A percentile compares a stretch with the other conserved stretches of the same genome.
phyloP scores from a whole-genome alignment of 2,797 vertebrate species.

The Meda fulgida region DNA sequence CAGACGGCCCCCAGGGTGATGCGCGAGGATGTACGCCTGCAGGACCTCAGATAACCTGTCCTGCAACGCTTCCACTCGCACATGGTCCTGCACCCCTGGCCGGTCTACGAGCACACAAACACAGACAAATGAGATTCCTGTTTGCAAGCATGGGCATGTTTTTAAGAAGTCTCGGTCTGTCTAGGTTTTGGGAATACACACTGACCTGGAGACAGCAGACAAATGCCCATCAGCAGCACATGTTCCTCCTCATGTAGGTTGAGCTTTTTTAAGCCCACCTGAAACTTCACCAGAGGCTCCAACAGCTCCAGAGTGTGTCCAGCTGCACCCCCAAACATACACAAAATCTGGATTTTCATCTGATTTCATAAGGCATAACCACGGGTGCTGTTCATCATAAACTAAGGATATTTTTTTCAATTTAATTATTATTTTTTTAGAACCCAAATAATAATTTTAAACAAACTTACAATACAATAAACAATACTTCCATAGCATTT shows the following conservation, averaged over 20 bases:
- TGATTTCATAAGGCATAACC: background rate
- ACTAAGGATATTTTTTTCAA: background rate
- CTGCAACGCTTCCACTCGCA: slow-evolving; percentile 88
- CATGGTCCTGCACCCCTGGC: slow-evolving; percentile 89
- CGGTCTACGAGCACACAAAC: slow-evolving; percentile 79
- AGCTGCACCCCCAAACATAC: slow-evolving; percentile 71
- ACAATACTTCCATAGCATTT: background rate
- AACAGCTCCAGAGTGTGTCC: slow-evolving; percentile 91
- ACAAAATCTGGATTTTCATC: slow-evolving; percentile 9
- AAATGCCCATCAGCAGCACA: slow-evolving; percentile 98
- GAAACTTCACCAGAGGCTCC: slow-evolving; percentile 96
- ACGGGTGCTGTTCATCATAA: background rate
- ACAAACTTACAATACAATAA: background rate
- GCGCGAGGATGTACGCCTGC: slow-evolving; percentile 85
- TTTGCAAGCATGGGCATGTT: background rate
- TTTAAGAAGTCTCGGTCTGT: background rate
- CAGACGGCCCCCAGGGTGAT: slow-evolving; percentile 87
- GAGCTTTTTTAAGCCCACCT: slow-evolving; percentile 95
- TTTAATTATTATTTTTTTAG: background rate
- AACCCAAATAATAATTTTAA: background rate
- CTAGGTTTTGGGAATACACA: background rate
- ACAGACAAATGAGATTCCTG: slow-evolving; percentile 8
- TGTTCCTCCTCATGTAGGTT: slow-evolving; percentile 88
- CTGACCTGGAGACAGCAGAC: slow-evolving; percentile 90
- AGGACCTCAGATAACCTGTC: slow-evolving; percentile 88